Conservation (phyloP, 2,797 vertebrate species). For the Borostomias antarcticus region DNA sequence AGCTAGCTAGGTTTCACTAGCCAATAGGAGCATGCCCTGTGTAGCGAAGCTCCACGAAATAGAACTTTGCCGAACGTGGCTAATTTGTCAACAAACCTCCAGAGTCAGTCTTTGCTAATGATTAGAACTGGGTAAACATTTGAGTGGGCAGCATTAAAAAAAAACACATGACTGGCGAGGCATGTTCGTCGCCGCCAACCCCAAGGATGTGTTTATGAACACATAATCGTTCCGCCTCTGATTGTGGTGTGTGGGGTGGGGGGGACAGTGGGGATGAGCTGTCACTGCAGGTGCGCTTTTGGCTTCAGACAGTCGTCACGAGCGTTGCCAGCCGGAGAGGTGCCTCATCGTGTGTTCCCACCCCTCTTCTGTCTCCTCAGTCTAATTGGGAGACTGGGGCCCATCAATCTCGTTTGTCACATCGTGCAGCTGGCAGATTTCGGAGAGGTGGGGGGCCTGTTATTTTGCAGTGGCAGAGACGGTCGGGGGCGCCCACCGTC, state of each 20-base stretch:
- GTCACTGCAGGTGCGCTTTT: constrained; percentile 27
- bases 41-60: no score
- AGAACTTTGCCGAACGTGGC: neutral
- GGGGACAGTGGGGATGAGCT: constrained; percentile 9
- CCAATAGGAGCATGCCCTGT: no score
- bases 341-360: constrained; percentile 25
- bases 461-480: neutral
- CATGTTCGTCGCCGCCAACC: constrained; percentile 9
- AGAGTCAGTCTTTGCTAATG: neutral
- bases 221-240: constrained; percentile 28
- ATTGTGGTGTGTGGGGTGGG: constrained; percentile 23
- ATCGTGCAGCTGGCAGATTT: constrained; percentile 37
- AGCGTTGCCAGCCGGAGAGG: constrained; percentile 41
- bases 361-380: constrained; percentile 29
- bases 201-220: constrained; percentile 34
- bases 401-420: constrained; percentile 21
- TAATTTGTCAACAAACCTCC: neutral
- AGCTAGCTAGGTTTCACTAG: no score
- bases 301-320: constrained; percentile 38
- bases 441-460: neutral
- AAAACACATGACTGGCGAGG: neutral
- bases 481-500: neutral
- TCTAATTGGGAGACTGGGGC: constrained; percentile 20
- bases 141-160: neutral
- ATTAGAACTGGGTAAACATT: neutral